These are phyloP conservation scores for Pelecanus crispus DNA, from an alignment of 2,113 vertebrate genomes.

Conservation along the genomic window DNA sequence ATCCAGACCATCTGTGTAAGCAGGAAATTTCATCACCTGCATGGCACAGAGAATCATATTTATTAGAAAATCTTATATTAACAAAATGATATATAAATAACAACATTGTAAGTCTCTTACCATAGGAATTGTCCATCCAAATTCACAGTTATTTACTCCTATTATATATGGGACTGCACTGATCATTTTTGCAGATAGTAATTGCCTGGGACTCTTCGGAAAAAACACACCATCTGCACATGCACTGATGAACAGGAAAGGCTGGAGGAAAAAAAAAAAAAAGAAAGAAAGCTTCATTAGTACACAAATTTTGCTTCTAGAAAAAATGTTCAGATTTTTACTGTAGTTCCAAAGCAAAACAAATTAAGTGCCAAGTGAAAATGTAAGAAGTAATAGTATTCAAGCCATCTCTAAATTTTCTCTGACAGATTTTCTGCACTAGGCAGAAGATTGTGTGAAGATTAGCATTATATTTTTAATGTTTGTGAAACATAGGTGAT, in stretches of 20 bases:
- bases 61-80: neutral
- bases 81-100: neutral
- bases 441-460: neutral
- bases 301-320: neutral
- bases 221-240: slow-evolving; percentile 27
- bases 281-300: neutral
- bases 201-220: neutral
- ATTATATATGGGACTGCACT: slow-evolving; percentile 35
- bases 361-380: neutral
- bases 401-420: neutral
- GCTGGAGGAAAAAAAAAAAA: neutral
- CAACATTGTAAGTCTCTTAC: neutral
- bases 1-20: neutral
- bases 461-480: neutral
- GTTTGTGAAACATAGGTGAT: neutral
- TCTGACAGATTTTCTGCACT: neutral
- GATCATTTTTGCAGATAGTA: neutral
- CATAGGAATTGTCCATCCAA: neutral
- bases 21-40: neutral
- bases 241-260: fast-evolving
- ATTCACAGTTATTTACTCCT: slow-evolving; percentile 44
- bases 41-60: neutral
- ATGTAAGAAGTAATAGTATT: neutral
- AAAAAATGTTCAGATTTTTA: neutral
- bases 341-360: neutral